phyloP scores from a whole-genome alignment of 2,113 vertebrate species.

The Myrmophylax atrothorax region DNA sequence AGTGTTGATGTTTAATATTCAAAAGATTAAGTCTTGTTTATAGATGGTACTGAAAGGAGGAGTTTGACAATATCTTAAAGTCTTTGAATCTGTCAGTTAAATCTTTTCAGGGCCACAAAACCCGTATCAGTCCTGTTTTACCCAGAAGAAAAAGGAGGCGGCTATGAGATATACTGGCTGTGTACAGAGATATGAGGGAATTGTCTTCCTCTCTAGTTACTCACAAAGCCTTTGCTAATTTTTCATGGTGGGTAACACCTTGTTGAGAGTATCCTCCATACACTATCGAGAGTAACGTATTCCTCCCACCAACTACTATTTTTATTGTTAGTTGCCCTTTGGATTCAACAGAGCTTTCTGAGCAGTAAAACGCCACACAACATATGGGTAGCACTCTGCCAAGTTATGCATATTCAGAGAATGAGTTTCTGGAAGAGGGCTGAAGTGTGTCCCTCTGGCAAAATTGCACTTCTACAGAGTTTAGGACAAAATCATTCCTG shows the following conservation, averaged over 20 bases:
- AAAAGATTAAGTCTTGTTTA: background rate
- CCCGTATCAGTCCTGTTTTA: background rate
- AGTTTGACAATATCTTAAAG: background rate
- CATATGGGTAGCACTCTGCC: background rate
- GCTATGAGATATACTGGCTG: background rate
- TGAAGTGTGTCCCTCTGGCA: background rate
- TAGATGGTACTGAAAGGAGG: background rate
- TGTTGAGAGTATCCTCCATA: background rate
- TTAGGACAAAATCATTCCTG: background rate
- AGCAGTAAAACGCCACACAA: background rate
- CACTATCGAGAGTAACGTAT: background rate
- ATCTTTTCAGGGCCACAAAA: background rate
- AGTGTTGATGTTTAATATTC: background rate
- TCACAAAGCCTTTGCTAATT: background rate
- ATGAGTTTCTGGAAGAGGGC: background rate
- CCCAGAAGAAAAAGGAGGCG: background rate
- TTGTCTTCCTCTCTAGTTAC: background rate
- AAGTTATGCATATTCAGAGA: background rate
- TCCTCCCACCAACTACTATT: slow-evolving; percentile 34
- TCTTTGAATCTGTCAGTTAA: background rate
- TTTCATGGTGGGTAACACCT: slow-evolving; percentile 2
- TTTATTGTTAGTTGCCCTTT: background rate
- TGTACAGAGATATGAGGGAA: background rate
- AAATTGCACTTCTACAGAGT: background rate
- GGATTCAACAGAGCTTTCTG: background rate